These are phyloP conservation scores for Limenitis arthemis DNA, from an alignment of 2,888 invertebrate genomes.

Conservation along the genomic window DNA sequence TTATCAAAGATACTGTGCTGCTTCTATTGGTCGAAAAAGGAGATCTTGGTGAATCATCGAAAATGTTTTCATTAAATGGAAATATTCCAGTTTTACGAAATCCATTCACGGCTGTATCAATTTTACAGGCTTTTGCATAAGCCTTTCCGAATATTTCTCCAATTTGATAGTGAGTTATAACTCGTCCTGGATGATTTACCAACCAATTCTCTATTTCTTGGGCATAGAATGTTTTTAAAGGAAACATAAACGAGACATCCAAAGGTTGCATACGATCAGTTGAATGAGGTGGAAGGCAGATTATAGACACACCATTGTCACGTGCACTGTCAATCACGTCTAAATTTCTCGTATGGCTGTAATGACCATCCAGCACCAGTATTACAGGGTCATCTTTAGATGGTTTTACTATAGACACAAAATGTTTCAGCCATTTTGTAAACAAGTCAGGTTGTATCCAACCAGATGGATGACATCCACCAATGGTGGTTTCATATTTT, in stretches of 20 bases:
- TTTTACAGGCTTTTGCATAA: conserved; percentile 18
- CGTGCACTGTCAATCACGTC: conserved; percentile 27
- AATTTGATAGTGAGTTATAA: conserved; percentile 19
- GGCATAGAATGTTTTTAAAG: conserved; percentile 14
- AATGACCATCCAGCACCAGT: conserved; percentile 38
- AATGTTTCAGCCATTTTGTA: conserved; percentile 9
- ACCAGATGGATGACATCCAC: conserved; percentile 9
- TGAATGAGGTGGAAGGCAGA: conserved; percentile 34
- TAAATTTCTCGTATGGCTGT: conserved; percentile 34
- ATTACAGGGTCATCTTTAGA: conserved; percentile 32
- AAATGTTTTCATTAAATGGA: conserved; percentile 15
- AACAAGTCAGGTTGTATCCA: conserved; percentile 5
- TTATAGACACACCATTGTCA: conserved; percentile 29
- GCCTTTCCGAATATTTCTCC: conserved; percentile 23
- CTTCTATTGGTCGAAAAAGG: too few relatives aligned
- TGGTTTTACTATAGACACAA: conserved; percentile 19
- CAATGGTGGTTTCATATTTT: too few relatives aligned
- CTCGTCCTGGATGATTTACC: conserved; percentile 8
- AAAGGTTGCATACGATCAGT: conserved; percentile 21
- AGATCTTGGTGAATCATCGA: too few relatives aligned
- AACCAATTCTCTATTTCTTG: conserved; percentile 15
- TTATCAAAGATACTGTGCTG: too few relatives aligned
- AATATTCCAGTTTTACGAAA: conserved; percentile 19
- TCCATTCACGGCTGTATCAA: conserved; percentile 21
- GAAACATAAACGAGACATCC: conserved; percentile 13